Base-by-base conservation (phyloP, 2,113 vertebrate genomes). In the Dromaius novaehollandiae region DNA sequence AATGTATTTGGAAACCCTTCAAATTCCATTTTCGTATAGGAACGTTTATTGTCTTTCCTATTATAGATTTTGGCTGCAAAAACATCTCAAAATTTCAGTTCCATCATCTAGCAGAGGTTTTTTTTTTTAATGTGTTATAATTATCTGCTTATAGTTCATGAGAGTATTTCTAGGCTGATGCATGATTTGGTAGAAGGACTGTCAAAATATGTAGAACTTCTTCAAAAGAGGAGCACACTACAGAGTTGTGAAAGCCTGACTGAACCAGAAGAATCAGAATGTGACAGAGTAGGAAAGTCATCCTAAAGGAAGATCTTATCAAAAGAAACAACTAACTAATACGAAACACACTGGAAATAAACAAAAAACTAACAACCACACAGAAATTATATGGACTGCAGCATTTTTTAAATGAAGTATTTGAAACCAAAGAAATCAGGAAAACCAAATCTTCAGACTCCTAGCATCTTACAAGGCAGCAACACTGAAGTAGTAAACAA, bases 1-100 rank as follows among this genome's bases (percentile, higher is more conserved):
- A 76, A 53, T 83, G 51, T 11, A 86, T 77, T 71, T 94, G 86
- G 94, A 91, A 97, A 82, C 36, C 63, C 61, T 84, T 85, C 86
- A 86, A 85, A 73, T 76, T 51, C 42, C 13, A 34, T 90, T 85
- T 88, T 42, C 8, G 46, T 70, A 38, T 73, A 89, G 36, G 82
- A 95, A 91, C 82, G 40, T 36, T 76, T 81, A 95, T 75, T 92
- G 51, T 38, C 55, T 86, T 83, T 94, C 38, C 42, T 93, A 74
- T 94, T 83, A 89, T 30, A 90, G 81, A 50, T 51, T 89, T 56
- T 91, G 44, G 77, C 77, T 83, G 86, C 38, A 95, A 96, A 97
- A 86, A 61, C 11, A 69, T 10, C 50, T 79, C 74, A 42, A 80
- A 84, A 84, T 90, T 83, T 88, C 63, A 78, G 46, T 51, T 90